A percentile compares a stretch with the other conserved stretches of the same genome.
Evolutionary conservation across 2,888 invertebrate genomes (phyloP).

Genomic region (Yponomeuta evonymella): DNA sequence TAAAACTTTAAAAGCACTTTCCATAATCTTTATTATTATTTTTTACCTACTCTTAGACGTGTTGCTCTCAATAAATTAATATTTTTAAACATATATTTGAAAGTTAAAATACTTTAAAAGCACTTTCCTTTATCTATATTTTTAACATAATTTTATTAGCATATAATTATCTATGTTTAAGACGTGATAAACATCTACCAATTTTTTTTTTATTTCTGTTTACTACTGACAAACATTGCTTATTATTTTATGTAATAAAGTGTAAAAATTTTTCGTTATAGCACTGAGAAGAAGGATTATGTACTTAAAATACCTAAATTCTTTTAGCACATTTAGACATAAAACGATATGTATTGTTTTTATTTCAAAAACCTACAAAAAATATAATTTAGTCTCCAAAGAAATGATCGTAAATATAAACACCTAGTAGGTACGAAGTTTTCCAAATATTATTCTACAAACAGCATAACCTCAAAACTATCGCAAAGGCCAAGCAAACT

Average conservation of each 20-base stretch:
- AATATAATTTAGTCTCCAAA: background rate
- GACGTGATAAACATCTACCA: background rate
- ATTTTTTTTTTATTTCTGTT: background rate
- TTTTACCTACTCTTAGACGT: no score
- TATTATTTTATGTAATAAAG: background rate
- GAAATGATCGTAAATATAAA: no score
- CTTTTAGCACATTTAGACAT: background rate
- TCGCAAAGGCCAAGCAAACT: background rate
- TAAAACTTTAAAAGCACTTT: no score
- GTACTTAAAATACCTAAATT: background rate
- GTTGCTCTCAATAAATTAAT: no score
- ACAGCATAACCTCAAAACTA: background rate
- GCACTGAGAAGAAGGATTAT: background rate
- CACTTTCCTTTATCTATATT: background rate
- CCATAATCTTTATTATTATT: no score
- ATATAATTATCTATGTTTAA: background rate
- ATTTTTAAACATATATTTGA: no score
- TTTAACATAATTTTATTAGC: background rate
- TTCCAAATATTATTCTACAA: no score
- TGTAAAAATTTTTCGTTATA: background rate
- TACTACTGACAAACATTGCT: background rate
- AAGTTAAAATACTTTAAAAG: no score
- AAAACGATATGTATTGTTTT: constrained; percentile 5
- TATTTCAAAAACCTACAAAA: constrained; percentile 6
- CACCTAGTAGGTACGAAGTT: no score